Evolutionary conservation across 2,797 vertebrate species (phyloP), one percentile per base, ranked within the genome.

Genomic region (Urosaurus nigricauda): DNA sequence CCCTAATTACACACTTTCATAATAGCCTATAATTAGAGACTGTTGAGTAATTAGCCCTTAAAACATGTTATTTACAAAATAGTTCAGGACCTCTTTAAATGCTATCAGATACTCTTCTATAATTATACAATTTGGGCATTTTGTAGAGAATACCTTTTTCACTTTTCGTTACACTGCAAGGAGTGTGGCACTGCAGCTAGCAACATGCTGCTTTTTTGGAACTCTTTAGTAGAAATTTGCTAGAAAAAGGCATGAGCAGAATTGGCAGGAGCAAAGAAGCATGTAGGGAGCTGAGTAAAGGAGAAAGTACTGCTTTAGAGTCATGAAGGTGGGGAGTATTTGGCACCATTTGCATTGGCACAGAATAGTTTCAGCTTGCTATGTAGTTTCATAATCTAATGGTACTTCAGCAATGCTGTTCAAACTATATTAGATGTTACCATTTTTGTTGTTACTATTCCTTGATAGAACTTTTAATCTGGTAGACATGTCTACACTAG

Each of bases 81-180:
- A 83, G 17, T 83, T 90, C 7, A 82, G 87, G 87, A 84, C 71
- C 74, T 88, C 79, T 88, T 86, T 88, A 86, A 88, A 84, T 85
- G 71, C 51, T 47, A 70, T 83, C 37, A 40, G 47, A 83, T 32
- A 74, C 4, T 56, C 78, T 86, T 90, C 6, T 90, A 40, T 84
- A 60, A 87, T 51, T 37, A 91, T 77, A 13, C 78, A 88, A 79
- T 87, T 90, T 84, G 53, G 83, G 3, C 77, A 79, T 89, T 94
- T 91, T 35, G 19, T 1, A 43, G 63, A 26, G 60, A 81, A 84
- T 19, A 68, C 0, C 79, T 3, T 63, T 87, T 84, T 81, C 16
- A 75, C 70, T 68, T 24, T 3, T 26, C 73, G 80, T 12, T 51
- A 0, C 4, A 43, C 2, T 73, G 11, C 60, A 86, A 77, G 5